Percentiles rank a stretch among this genome's conserved stretches.
Conservation (phyloP, 2,888 invertebrate genomes). For the Ommatoiulus sabulosus region DNA sequence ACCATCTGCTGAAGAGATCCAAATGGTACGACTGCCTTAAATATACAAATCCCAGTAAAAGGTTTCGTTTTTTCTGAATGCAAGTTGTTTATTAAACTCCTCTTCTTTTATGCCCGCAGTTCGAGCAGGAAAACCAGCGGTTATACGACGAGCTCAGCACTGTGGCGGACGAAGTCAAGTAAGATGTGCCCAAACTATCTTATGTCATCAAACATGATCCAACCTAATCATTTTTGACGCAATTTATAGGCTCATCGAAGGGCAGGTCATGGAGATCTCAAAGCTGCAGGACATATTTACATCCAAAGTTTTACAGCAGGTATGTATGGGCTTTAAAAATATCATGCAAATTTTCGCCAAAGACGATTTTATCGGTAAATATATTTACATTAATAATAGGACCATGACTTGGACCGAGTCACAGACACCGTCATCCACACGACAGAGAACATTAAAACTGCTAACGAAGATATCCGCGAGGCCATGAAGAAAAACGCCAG, state of each 20-base stretch:
- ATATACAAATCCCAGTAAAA: not conserved
- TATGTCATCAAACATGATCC: not conserved
- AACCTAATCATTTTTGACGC: conserved; percentile 5
- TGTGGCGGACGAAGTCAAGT: conserved; percentile 89
- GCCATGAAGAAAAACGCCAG: conserved; percentile 98
- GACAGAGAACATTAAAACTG: conserved; percentile 95
- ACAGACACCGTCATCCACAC: conserved; percentile 88
- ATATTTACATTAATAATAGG: conserved; percentile 68
- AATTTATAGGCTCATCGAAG: conserved; percentile 69
- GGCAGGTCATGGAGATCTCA: conserved; percentile 94
- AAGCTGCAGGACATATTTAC: conserved; percentile 95
- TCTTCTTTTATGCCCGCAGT: conserved; percentile 66
- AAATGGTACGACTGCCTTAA: conserved; percentile 72
- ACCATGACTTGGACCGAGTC: conserved; percentile 91
- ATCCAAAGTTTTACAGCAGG: conserved; percentile 91
- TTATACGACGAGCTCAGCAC: conserved; percentile 88
- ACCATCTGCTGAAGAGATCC: conserved; percentile 86
- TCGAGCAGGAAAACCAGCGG: conserved; percentile 90
- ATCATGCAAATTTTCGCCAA: not conserved
- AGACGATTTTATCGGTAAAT: not conserved
- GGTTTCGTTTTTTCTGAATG: conserved; percentile 59
- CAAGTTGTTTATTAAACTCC: no score
- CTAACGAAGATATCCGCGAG: conserved; percentile 96
- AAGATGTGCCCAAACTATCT: conserved; percentile 72
- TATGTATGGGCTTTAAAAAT: conserved; percentile 60